Conservation (phyloP, 2,888 invertebrate species). For the Lamproptera curius region DNA sequence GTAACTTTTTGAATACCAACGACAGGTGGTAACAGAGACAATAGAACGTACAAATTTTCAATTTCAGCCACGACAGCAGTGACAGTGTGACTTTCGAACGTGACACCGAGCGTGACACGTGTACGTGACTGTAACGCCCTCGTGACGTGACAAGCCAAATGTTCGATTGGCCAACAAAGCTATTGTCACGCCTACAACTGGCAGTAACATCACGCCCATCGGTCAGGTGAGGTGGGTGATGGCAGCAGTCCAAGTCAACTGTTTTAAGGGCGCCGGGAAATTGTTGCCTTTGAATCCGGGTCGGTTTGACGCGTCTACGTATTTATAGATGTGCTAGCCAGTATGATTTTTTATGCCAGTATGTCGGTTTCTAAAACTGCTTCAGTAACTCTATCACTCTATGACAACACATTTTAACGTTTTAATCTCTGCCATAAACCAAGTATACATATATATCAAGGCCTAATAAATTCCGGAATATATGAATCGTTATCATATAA, state of each 20-base stretch:
- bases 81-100: too few relatives aligned
- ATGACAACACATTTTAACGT: too few relatives aligned
- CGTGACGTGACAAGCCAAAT: slow-evolving; percentile 3
- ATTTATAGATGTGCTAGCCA: too few relatives aligned
- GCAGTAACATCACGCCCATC: slow-evolving; percentile 37
- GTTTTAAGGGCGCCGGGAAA: slow-evolving; percentile 18
- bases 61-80: neutral
- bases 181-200: slow-evolving; percentile 31
- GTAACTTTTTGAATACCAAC: neutral
- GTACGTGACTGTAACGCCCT: slow-evolving; percentile 9
- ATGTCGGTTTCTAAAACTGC: too few relatives aligned
- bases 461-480: too few relatives aligned
- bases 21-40: too few relatives aligned
- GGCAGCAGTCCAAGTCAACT: slow-evolving; percentile 30
- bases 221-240: slow-evolving; percentile 24
- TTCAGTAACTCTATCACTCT: too few relatives aligned
- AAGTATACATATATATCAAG: too few relatives aligned
- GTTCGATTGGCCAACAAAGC: slow-evolving; percentile 31
- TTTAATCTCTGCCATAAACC: too few relatives aligned
- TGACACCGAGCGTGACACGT: slow-evolving; percentile 1
- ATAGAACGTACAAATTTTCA: neutral
- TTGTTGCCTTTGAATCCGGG: slow-evolving; percentile 15
- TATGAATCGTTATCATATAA: too few relatives aligned
- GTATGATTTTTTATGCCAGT: too few relatives aligned
- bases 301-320: slow-evolving; percentile 9